phyloP scores from a whole-genome alignment of 2,797 vertebrate genomes.

The Glyptemys insculpta region DNA sequence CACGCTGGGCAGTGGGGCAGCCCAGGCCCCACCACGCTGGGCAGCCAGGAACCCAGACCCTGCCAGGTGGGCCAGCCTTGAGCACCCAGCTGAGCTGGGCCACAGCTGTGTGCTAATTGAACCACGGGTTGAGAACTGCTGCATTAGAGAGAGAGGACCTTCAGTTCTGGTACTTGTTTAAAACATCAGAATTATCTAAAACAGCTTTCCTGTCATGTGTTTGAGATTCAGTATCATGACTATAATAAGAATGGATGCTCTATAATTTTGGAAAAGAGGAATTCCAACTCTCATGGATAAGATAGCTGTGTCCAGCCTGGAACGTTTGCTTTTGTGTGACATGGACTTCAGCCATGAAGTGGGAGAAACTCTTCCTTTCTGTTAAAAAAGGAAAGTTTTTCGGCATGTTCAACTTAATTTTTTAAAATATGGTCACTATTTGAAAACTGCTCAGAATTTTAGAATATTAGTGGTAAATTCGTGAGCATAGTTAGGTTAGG shows the following conservation, averaged over 20 bases:
- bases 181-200: neutral
- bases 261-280: neutral
- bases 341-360: neutral
- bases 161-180: neutral
- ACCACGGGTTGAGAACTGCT: too few species aligned
- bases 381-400: neutral
- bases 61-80: too few species aligned
- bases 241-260: neutral
- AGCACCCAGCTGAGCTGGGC: too few species aligned
- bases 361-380: neutral
- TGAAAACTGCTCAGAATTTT: neutral
- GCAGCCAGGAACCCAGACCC: too few species aligned
- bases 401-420: neutral
- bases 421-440: neutral
- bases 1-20: too few species aligned
- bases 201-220: neutral
- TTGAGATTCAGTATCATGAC: neutral
- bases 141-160: neutral
- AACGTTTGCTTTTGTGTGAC: neutral
- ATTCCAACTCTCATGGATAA: neutral
- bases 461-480: neutral
- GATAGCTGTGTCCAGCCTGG: neutral
- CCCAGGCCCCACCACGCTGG: too few species aligned
- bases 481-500: neutral
- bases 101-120: too few species aligned